A percentile compares a stretch with the other conserved stretches of the same genome.
These are phyloP conservation scores for Onychomys leucogaster DNA, from an alignment of 2,797 vertebrate genomes.

Conservation along the genomic window DNA sequence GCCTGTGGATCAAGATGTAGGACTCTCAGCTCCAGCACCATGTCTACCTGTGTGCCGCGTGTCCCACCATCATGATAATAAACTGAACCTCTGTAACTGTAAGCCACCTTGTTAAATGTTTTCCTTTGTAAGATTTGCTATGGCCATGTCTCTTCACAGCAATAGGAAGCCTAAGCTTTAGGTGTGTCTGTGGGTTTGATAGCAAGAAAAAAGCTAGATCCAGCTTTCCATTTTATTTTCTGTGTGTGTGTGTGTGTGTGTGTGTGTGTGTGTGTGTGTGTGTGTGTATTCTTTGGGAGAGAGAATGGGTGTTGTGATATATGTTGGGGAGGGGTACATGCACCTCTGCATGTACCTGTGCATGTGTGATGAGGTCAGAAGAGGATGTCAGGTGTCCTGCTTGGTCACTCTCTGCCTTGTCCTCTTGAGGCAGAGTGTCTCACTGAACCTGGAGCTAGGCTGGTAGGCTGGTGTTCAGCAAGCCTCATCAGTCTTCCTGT, in stretches of 20 bases:
- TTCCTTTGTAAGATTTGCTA: background rate
- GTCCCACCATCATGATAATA: background rate
- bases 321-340: too few species aligned
- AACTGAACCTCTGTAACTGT: background rate
- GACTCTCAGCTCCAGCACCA: background rate
- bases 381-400: too few species aligned
- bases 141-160: background rate
- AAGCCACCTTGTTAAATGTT: background rate
- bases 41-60: background rate
- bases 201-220: background rate
- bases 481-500: background rate
- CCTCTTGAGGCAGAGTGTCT: background rate
- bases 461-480: background rate
- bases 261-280: background rate
- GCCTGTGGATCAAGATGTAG: background rate
- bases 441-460: background rate
- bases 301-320: background rate
- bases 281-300: background rate
- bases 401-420: background rate
- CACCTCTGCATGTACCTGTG: background rate
- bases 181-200: background rate
- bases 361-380: background rate
- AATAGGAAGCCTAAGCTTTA: background rate
- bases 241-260: background rate
- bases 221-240: background rate